Evolutionary conservation across 1,140 invertebrate genomes (phyloP).

Genomic region (Oncopeltus fasciatus): DNA sequence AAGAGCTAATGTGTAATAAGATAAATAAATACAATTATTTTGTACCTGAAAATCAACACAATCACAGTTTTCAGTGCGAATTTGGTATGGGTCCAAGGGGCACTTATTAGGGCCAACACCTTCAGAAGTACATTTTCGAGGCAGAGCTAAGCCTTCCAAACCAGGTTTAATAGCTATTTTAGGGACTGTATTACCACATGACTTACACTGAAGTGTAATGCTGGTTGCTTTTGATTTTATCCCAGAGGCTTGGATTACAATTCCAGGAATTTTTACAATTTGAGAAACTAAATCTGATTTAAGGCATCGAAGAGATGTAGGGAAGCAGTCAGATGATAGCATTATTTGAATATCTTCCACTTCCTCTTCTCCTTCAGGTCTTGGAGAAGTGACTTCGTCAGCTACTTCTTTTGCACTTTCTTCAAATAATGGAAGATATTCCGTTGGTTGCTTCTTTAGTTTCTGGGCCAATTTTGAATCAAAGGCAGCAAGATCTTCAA

Average conservation of each 20-base stretch:
- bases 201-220: slow-evolving; percentile 90
- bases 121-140: slow-evolving; percentile 72
- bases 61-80: slow-evolving; percentile 90
- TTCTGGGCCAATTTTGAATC: slow-evolving; percentile 89
- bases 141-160: slow-evolving; percentile 91
- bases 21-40: too few relatives aligned
- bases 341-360: slow-evolving; percentile 91
- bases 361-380: slow-evolving; percentile 77
- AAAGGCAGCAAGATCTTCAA: slow-evolving; percentile 88
- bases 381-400: slow-evolving; percentile 86
- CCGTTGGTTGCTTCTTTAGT: slow-evolving; percentile 79
- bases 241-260: slow-evolving; percentile 84
- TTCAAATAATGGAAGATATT: slow-evolving; percentile 86
- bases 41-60: slow-evolving; percentile 90
- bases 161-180: slow-evolving; percentile 88
- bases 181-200: slow-evolving; percentile 76
- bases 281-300: slow-evolving; percentile 86
- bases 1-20: too few relatives aligned
- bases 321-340: slow-evolving; percentile 69
- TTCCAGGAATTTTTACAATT: slow-evolving; percentile 89
- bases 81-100: slow-evolving; percentile 94
- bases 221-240: slow-evolving; percentile 89
- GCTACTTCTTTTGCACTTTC: slow-evolving; percentile 94
- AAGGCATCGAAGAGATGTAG: slow-evolving; percentile 55
- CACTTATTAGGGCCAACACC: slow-evolving; percentile 80